Percentiles rank a stretch among this genome's conserved stretches.
These are phyloP conservation scores for Chydorus sphaericus DNA, from an alignment of 2,888 invertebrate species.

Conservation along the genomic window DNA sequence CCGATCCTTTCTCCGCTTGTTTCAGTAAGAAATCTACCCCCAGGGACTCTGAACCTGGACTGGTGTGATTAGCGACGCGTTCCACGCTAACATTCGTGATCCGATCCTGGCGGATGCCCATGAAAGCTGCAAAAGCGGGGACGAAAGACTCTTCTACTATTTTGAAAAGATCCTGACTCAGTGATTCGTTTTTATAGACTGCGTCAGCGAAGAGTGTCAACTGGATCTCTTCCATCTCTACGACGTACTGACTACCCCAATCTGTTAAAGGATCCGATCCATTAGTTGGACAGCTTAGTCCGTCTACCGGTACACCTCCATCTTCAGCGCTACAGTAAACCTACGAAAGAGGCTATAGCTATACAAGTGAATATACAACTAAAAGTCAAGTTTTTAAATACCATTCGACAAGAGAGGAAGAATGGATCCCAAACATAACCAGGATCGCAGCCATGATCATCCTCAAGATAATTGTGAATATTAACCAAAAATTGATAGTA, in stretches of 20 bases:
- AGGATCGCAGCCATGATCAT: neutral
- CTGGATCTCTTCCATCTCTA: neutral
- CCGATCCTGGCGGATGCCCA: slow-evolving; percentile 1
- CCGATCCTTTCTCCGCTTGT: neutral
- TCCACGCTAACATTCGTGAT: neutral
- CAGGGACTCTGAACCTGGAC: neutral
- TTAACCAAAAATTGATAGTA: slow-evolving; percentile 8
- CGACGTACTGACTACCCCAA: neutral
- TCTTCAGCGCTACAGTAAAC: neutral
- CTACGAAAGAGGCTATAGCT: too few species aligned
- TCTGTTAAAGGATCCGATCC: neutral
- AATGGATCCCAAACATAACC: slow-evolving; percentile 13
- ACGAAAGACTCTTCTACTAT: neutral
- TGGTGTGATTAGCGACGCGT: neutral
- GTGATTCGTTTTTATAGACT: neutral
- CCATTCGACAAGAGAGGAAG: neutral
- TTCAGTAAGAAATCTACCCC: slow-evolving; percentile 1
- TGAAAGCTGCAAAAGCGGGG: neutral
- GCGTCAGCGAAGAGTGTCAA: neutral
- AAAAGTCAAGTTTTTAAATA: neutral
- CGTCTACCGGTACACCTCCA: too few species aligned
- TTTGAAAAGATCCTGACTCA: neutral
- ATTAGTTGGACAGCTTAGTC: too few species aligned
- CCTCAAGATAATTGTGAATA: neutral
- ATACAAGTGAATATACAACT: too few species aligned